Conservation (phyloP, 2,113 vertebrate species). For the Elaphurus davidianus region DNA sequence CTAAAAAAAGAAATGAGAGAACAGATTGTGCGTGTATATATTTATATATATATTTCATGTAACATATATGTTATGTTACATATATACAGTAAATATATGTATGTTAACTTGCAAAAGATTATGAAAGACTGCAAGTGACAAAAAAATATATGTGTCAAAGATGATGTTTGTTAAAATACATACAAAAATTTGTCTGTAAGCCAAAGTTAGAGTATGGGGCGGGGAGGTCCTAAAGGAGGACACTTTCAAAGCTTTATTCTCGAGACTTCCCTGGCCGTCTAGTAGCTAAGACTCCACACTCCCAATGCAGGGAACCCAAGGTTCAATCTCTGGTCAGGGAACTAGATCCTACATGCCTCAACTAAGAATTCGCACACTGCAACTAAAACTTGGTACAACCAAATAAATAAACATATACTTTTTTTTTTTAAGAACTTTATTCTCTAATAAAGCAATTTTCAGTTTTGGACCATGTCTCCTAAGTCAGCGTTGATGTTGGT, state of each 20-base stretch:
- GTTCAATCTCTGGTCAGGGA: not conserved
- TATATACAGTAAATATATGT: not conserved
- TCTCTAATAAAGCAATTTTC: constrained; percentile 34
- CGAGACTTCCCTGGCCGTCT: not conserved
- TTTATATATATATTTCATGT: not conserved
- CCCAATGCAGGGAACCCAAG: not conserved
- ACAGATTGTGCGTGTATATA: not conserved
- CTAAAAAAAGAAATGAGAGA: constrained; percentile 1
- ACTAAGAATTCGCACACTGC: not conserved
- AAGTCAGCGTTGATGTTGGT: not conserved
- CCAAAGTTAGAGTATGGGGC: not conserved
- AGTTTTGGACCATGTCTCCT: not conserved
- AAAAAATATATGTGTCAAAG: not conserved
- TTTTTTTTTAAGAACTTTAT: not conserved
- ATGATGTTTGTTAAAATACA: constrained; percentile 1
- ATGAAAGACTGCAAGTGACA: not conserved
- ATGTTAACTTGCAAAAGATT: not conserved
- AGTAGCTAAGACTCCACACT: not conserved
- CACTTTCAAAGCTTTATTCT: constrained; percentile 10
- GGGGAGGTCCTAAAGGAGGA: not conserved
- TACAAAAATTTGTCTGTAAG: not conserved
- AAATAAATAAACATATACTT: not conserved
- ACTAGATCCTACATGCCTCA: not conserved
- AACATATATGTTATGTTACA: not conserved
- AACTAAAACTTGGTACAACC: not conserved